Percentiles rank a stretch among this genome's conserved stretches.
Conservation (phyloP, 2,797 vertebrate genomes). For the Coluber constrictor region DNA sequence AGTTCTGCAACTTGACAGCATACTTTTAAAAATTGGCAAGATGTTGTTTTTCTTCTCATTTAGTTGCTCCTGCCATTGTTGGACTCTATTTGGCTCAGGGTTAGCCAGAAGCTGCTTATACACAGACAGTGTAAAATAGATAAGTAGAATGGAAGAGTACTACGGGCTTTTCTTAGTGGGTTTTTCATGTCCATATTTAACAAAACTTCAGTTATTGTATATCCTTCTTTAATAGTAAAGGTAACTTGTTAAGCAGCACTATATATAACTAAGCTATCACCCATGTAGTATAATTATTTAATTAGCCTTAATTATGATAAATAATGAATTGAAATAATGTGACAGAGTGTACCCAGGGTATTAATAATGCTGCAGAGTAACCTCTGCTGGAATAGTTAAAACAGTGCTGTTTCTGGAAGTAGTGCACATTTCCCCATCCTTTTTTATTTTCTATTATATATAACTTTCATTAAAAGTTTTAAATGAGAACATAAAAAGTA, state of each 20-base stretch:
- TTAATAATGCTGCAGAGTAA: not conserved
- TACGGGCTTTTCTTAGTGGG: not conserved
- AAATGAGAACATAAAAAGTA: too few species aligned
- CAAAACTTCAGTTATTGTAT: not conserved
- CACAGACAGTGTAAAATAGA: not conserved
- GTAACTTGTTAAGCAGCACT: not conserved
- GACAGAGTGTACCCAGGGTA: not conserved
- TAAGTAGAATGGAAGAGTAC: not conserved
- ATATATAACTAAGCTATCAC: not conserved
- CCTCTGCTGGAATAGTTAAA: not conserved
- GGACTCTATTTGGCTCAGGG: not conserved
- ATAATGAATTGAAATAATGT: not conserved
- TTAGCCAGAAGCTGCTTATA: not conserved
- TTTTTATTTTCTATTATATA: not conserved
- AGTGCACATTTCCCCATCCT: not conserved
- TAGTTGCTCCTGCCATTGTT: not conserved
- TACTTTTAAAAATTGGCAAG: constrained; percentile 8
- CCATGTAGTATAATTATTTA: not conserved
- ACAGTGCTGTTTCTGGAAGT: not conserved
- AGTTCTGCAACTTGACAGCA: not conserved
- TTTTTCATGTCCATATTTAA: not conserved
- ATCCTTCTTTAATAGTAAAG: not conserved
- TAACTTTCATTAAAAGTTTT: too few species aligned
- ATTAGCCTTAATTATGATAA: not conserved
- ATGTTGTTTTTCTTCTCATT: not conserved